A percentile compares a stretch with the other conserved stretches of the same genome.
phyloP scores from a whole-genome alignment of 2,888 invertebrate genomes.

The Cacoxenus indagator region DNA sequence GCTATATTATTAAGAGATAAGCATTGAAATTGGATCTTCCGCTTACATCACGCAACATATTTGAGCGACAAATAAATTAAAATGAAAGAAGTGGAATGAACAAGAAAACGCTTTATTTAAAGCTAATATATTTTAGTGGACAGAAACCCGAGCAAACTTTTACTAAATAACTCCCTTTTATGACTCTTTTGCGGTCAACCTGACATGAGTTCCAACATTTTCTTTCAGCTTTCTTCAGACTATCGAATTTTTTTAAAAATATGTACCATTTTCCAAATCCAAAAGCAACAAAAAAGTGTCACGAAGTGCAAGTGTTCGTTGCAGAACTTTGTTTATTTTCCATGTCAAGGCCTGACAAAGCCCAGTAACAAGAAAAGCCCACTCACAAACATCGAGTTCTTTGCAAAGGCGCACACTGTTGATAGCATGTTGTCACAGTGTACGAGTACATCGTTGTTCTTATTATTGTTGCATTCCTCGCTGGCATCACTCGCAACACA shows the following conservation, averaged over 20 bases:
- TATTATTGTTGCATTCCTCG: background rate
- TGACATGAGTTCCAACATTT: too few species aligned
- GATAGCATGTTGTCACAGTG: background rate
- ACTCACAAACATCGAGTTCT: background rate
- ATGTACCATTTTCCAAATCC: background rate
- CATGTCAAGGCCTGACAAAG: background rate
- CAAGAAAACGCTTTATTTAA: too few species aligned
- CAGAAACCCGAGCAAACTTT: too few species aligned
- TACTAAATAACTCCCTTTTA: too few species aligned
- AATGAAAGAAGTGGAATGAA: too few species aligned
- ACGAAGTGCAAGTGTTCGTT: background rate
- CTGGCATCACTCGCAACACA: conserved; percentile 5
- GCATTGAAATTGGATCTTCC: background rate
- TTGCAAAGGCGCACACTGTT: background rate
- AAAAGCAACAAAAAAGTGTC: background rate
- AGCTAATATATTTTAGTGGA: too few species aligned
- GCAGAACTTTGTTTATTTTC: background rate
- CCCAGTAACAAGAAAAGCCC: background rate
- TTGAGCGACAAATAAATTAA: too few species aligned
- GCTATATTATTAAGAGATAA: background rate
- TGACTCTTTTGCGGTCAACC: too few species aligned
- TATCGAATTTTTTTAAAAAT: background rate
- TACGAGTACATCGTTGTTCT: background rate
- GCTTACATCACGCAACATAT: too few species aligned
- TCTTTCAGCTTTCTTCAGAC: too few species aligned